These are phyloP conservation scores for Cebidichthys violaceus DNA, from an alignment of 2,113 vertebrate genomes.

Conservation along the genomic window DNA sequence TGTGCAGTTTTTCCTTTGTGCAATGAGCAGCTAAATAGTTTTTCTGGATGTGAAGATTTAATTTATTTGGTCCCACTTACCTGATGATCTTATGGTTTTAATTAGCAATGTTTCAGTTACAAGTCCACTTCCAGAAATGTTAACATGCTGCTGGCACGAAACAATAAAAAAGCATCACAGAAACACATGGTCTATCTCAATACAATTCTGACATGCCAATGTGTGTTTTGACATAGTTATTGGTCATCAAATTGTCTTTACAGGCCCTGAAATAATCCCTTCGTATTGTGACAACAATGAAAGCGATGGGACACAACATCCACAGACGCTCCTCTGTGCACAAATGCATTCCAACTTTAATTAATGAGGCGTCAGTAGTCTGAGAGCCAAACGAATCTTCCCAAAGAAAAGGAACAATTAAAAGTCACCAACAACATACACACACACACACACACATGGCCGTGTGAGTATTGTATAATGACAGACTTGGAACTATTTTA, in stretches of 20 bases:
- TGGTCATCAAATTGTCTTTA: neutral
- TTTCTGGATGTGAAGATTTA: neutral
- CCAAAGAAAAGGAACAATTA: neutral
- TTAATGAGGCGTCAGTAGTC: neutral
- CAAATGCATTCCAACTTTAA: neutral
- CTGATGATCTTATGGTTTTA: neutral
- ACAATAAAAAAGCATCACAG: neutral
- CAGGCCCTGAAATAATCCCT: neutral
- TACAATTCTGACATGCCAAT: neutral
- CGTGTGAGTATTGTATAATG: neutral
- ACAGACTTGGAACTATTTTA: neutral
- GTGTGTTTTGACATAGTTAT: neutral
- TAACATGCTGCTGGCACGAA: neutral
- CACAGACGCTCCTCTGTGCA: neutral
- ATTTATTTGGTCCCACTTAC: neutral
- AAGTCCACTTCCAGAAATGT: neutral
- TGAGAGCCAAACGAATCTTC: neutral
- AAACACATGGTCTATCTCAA: neutral
- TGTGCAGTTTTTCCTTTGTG: neutral
- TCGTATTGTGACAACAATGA: neutral
- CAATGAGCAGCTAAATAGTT: too few relatives aligned
- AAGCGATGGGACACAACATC: neutral
- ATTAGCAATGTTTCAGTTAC: too few relatives aligned
- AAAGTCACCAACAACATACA: neutral
- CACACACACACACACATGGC: neutral